Evolutionary conservation across 2,797 vertebrate genomes (phyloP).

Genomic region (Malurus splendens): DNA sequence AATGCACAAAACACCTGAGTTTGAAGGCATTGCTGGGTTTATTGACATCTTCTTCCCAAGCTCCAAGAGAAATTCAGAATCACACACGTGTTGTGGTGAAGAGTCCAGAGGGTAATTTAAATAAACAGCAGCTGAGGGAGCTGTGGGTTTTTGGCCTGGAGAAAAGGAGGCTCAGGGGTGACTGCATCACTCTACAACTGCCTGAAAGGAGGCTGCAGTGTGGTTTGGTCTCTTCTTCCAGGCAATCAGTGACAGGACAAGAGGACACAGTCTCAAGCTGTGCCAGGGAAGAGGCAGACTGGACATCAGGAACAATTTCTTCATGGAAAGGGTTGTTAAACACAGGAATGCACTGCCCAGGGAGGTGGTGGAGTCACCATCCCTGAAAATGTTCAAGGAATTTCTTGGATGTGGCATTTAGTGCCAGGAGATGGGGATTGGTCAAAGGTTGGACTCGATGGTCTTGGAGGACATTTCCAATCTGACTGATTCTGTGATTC

Average conservation of each 20-base stretch:
- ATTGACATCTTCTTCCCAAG: background rate
- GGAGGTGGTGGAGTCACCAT: background rate
- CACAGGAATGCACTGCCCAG: background rate
- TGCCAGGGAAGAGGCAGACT: background rate
- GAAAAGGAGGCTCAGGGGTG: background rate
- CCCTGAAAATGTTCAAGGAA: background rate
- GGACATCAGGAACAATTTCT: background rate
- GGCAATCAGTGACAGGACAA: fast-evolving
- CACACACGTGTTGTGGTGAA: fast-evolving
- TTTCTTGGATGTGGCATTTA: background rate
- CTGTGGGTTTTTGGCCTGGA: background rate
- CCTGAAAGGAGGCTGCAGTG: background rate
- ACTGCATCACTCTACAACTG: fast-evolving
- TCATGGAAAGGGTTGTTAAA: background rate
- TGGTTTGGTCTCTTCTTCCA: background rate
- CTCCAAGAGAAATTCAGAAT: background rate
- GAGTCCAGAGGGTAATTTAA: background rate
- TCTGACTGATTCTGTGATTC: background rate
- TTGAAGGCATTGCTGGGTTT: background rate
- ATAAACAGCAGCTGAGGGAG: background rate
- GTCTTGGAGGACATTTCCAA: background rate
- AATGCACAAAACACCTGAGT: background rate
- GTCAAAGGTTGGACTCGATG: background rate
- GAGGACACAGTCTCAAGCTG: background rate
- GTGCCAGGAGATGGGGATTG: background rate